Evolutionary conservation across 2,888 invertebrate genomes (phyloP), one percentile per base, ranked within the genome.

Genomic region (Caenorhabditis parvicauda): DNA sequence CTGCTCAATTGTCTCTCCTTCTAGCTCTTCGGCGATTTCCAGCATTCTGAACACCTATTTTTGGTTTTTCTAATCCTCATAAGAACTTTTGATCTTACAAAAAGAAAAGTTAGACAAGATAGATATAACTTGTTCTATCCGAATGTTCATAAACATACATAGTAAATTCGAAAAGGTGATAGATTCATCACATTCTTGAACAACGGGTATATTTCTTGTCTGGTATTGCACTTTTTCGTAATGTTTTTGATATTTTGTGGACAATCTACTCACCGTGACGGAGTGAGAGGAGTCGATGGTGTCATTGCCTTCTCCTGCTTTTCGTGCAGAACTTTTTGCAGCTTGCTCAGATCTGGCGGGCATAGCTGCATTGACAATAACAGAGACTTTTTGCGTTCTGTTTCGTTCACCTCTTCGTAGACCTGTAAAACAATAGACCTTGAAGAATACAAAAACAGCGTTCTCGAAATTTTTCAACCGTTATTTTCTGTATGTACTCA

Each of bases 301-400:
- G 14, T 42, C 41, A 25, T 25, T n/a, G 24, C 0, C 24, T 9
- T 19, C 35, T 38, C n/a, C 19, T 19, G 12, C 41, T 12, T n/a
- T 9, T 32, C 35, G 35, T n/a, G 9, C 9, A 32, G 9, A n/a
- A 32, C n/a, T n/a, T n/a, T n/a, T n/a, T n/a, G n/a, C n/a, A n/a
- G n/a, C n/a, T n/a, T n/a, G n/a, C n/a, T n/a, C n/a, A n/a, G n/a
- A n/a, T n/a, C n/a, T 32, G 35, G 35, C 35, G 35, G 35, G 9
- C 9, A 32, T 1, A 56, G 64, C 19, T 51, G 53, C 19, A 44
- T 62, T 21, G 55, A 52, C 7, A 72, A 55, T 5, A 70, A 52
- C 5, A 72, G 35, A 1, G 70, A 70, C n/a, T 56, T 58, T 56
- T 72, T 72, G 24, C 72, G 32, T 42, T 72, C 72, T n/a, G 59